Base-by-base conservation (phyloP, 2,113 vertebrate genomes). In the Etheostoma cragini region DNA sequence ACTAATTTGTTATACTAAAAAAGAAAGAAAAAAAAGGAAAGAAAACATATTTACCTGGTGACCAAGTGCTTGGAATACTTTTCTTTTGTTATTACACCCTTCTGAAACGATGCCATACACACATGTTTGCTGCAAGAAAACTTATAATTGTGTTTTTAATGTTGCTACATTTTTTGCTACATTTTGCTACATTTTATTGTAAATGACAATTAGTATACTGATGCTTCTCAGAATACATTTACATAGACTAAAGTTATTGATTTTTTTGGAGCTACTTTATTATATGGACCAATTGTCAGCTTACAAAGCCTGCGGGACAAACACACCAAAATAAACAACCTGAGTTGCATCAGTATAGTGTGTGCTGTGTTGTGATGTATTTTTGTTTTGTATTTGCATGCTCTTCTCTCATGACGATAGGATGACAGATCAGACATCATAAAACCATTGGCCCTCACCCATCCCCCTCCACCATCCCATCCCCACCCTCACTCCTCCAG, bases 361-460 rank as follows among this genome's bases (percentile, higher is more conserved):
- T 86, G 70, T 88, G 77, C 42, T 96, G 96, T 94, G 93, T 90
- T 93, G 86, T 82, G 78, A 83, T 96, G 95, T 91, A 84, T 87
- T 76, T 80, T 47, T 42, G 42, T 76, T 86, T 79, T 92, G 92
- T 95, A 92, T 89, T 75, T 89, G 93, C 96, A 93, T 96, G 95
- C 94, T 91, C 89, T 94, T 93, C 87, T 95, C 90, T 95, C 75
- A 82, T 91, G 91, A 63, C 50, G 93, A 49, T 96, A 99, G 97
- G 96, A 93, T 83, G 89, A 96, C 90, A 93, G 94, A 87, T 90
- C 94, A 90, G 96, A 97, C 94, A 95, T 98, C 96, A 94, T 98
- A 95, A 97, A 97, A 85, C 96, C 97, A 80, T 96, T 98, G 87
- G 97, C 97, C 91, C 94, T 98, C 94, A 83, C 90, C 88, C 96